These are phyloP conservation scores for Elysia chlorotica DNA, from an alignment of 1,140 invertebrate genomes.

Conservation along the genomic window DNA sequence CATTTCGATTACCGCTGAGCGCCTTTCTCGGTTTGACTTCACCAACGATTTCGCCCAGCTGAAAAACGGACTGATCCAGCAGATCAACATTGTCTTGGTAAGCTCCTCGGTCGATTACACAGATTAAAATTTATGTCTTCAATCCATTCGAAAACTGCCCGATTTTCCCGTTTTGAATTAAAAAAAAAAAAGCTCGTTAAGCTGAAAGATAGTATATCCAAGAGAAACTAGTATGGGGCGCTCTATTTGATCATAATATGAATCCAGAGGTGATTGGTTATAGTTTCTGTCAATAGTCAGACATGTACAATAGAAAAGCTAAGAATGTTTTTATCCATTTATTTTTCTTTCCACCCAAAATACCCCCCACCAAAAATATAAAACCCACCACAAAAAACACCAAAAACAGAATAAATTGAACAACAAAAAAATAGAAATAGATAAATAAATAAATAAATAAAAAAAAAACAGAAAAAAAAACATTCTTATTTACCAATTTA, in stretches of 20 bases:
- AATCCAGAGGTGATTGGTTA: not conserved
- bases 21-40: not conserved
- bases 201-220: not conserved
- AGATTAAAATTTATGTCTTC: not conserved
- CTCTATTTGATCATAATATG: not conserved
- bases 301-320: too few species aligned
- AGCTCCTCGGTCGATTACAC: not conserved
- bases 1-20: not conserved
- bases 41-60: not conserved
- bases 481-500: too few species aligned
- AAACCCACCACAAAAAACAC: too few species aligned
- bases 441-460: too few species aligned
- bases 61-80: not conserved
- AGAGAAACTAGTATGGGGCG: not conserved
- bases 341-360: too few species aligned
- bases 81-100: slow-evolving; percentile 7
- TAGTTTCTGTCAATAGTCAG: not conserved
- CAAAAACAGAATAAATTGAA: too few species aligned
- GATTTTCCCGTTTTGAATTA: too few species aligned
- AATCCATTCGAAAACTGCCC: too few species aligned
- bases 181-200: not conserved
- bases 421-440: too few species aligned
- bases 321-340: too few species aligned
- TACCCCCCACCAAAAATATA: too few species aligned
- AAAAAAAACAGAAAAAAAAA: too few species aligned